phyloP scores from a whole-genome alignment of 1,140 invertebrate genomes.

The Saccostrea echinata region DNA sequence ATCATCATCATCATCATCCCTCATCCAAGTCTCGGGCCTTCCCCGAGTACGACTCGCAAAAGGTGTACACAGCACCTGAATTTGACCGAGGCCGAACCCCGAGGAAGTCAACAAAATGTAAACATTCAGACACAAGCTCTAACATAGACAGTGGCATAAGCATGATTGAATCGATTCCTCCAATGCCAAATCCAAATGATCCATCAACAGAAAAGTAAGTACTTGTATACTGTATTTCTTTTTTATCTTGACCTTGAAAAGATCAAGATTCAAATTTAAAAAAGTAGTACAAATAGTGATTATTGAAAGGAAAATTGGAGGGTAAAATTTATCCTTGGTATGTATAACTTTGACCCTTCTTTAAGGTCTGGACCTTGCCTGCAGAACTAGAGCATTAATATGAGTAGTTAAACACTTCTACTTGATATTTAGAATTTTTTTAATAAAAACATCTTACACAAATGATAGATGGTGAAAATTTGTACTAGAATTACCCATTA shows the following conservation, averaged over 20 bases:
- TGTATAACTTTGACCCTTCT: too few species aligned
- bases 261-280: neutral
- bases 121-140: slow-evolving; percentile 75
- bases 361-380: neutral
- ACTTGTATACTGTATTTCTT: neutral
- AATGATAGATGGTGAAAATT: neutral
- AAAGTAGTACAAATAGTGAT: too few species aligned
- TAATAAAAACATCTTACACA: neutral
- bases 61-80: slow-evolving; percentile 55
- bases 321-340: too few species aligned
- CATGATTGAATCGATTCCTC: slow-evolving; percentile 80
- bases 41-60: slow-evolving; percentile 71
- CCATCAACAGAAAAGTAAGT: slow-evolving; percentile 77
- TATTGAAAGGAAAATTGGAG: too few species aligned
- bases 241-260: neutral
- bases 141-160: slow-evolving; percentile 90
- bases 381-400: neutral
- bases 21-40: slow-evolving; percentile 65
- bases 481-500: slow-evolving; percentile 6
- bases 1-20: slow-evolving; percentile 78
- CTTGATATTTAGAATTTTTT: neutral
- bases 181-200: slow-evolving; percentile 69
- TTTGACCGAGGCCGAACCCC: slow-evolving; percentile 61
- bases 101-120: slow-evolving; percentile 60
- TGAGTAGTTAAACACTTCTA: neutral